These are phyloP conservation scores for Acleris laterana DNA, from an alignment of 2,888 invertebrate species.

Conservation along the genomic window DNA sequence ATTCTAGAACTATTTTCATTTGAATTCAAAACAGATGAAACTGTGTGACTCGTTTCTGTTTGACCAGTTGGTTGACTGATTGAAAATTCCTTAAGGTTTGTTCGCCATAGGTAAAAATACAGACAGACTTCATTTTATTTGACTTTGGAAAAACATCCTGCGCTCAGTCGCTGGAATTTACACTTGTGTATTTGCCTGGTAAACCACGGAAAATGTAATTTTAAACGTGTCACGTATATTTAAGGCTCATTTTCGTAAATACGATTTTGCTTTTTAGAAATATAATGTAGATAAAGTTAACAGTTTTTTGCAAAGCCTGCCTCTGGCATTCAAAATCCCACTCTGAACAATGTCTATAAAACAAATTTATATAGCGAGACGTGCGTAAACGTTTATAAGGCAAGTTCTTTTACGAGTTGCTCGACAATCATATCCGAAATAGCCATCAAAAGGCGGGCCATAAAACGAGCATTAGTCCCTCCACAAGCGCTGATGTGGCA, in stretches of 20 bases:
- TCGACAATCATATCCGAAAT: slow-evolving; percentile 73
- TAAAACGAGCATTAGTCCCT: slow-evolving; percentile 75
- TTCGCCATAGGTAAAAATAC: too few species aligned
- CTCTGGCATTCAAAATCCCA: slow-evolving; percentile 16
- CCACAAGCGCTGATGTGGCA: slow-evolving; percentile 62
- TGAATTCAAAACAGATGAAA: too few species aligned
- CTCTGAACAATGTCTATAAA: slow-evolving; percentile 40
- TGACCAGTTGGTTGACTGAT: too few species aligned
- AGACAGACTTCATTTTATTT: too few species aligned
- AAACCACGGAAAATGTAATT: slow-evolving; percentile 3
- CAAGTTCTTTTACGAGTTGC: slow-evolving; percentile 65
- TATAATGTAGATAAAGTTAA: slow-evolving; percentile 25
- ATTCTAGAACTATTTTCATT: background rate
- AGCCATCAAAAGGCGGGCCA: slow-evolving; percentile 73
- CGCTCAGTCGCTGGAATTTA: background rate
- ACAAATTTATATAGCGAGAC: slow-evolving; percentile 47
- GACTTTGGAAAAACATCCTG: too few species aligned
- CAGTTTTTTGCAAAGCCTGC: slow-evolving; percentile 18
- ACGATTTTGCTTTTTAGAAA: background rate
- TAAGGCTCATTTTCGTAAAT: background rate
- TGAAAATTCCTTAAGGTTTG: too few species aligned
- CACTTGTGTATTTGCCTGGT: background rate
- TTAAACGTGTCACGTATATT: slow-evolving; percentile 2
- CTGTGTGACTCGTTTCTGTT: too few species aligned
- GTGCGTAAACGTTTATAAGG: slow-evolving; percentile 58